Evolutionary conservation across 2,888 invertebrate species (phyloP).

Genomic region (Heliconius ismenius): DNA sequence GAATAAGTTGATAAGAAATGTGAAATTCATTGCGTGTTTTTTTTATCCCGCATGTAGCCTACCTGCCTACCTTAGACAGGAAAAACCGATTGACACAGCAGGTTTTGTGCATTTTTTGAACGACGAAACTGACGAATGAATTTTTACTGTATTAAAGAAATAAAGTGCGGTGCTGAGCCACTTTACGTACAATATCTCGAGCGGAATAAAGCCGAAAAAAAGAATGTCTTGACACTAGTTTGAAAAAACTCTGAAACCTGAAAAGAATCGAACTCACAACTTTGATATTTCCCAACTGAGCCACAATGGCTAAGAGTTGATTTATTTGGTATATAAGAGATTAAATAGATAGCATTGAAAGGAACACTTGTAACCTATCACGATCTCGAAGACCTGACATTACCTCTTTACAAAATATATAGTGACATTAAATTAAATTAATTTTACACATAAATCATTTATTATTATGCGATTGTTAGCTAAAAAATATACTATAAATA

Average conservation of each 20-base stretch:
- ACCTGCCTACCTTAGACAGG: neutral
- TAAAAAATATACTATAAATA: too few relatives aligned
- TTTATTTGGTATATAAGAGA: neutral
- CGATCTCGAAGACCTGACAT: slow-evolving; percentile 18
- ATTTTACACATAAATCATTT: neutral
- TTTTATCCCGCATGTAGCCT: neutral
- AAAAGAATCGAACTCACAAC: neutral
- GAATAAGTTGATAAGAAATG: neutral
- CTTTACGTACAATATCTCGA: neutral
- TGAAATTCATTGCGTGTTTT: neutral
- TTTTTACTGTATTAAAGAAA: too few relatives aligned
- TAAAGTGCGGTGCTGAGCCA: neutral
- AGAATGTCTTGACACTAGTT: neutral
- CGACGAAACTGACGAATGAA: too few relatives aligned
- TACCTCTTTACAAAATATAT: neutral
- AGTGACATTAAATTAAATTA: neutral
- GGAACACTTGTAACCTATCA: slow-evolving; percentile 26
- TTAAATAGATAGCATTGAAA: slow-evolving; percentile 13
- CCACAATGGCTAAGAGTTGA: neutral
- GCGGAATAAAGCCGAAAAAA: too few relatives aligned
- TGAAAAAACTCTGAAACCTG: neutral
- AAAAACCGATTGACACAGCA: neutral
- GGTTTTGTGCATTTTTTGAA: too few relatives aligned
- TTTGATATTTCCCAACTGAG: neutral
- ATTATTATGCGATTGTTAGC: neutral